These are phyloP conservation scores for Ceyx cyanopectus DNA, from an alignment of 2,113 vertebrate genomes.

Conservation along the genomic window DNA sequence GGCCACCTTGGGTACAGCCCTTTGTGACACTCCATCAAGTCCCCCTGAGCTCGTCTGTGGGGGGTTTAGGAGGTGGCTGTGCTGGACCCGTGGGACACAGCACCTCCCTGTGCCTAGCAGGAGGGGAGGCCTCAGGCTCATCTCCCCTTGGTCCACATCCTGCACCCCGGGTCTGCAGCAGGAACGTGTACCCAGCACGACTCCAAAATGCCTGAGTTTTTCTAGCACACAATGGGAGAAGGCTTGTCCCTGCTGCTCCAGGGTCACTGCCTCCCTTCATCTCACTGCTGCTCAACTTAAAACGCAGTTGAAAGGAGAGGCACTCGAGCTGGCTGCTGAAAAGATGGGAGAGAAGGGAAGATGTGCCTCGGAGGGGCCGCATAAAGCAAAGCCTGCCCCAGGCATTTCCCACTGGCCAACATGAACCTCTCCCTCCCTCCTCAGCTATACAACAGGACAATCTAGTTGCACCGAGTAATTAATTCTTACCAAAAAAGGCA, in stretches of 20 bases:
- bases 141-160: neutral
- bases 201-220: neutral
- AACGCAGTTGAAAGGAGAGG: neutral
- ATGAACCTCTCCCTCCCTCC: rapidly evolving
- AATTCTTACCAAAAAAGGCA: constrained; percentile 91
- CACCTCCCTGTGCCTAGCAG: neutral
- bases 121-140: neutral
- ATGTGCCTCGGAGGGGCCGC: rapidly evolving
- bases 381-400: no score
- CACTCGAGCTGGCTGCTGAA: rapidly evolving
- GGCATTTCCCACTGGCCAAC: neutral
- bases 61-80: neutral
- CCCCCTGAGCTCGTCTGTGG: rapidly evolving
- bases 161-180: rapidly evolving
- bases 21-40: rapidly evolving
- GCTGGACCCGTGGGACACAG: neutral
- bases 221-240: neutral
- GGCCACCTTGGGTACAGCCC: no score
- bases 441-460: neutral
- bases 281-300: neutral
- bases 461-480: neutral
- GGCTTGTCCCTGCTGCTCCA: neutral
- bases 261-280: neutral
- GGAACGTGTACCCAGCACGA: neutral
- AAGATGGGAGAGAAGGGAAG: neutral